Evolutionary conservation across 2,113 vertebrate genomes (phyloP).

Genomic region (Paraplagusia blochii): DNA sequence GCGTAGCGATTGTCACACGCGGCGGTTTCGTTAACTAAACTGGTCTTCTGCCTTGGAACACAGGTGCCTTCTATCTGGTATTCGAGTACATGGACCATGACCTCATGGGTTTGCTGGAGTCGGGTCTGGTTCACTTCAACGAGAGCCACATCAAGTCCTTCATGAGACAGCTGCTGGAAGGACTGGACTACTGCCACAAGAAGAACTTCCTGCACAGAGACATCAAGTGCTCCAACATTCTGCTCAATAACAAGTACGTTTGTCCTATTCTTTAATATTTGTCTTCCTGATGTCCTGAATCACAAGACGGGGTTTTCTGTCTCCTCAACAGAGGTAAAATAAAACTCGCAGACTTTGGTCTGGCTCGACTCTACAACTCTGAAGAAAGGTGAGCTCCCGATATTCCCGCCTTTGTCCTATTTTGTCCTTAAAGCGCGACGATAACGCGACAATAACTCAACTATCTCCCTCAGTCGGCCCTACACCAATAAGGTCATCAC

Average conservation of each 20-base stretch:
- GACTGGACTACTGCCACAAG: constrained; percentile 97
- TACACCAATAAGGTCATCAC: constrained; percentile 99
- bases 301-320: too few relatives aligned
- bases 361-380: constrained; percentile 95
- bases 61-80: constrained; percentile 96
- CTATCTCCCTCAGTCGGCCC: constrained; percentile 81
- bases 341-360: constrained; percentile 95
- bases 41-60: not conserved
- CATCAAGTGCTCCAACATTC: constrained; percentile 98
- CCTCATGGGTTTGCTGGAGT: constrained; percentile 97
- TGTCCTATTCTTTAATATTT: not conserved
- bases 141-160: constrained; percentile 98
- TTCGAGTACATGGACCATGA: constrained; percentile 99
- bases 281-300: too few relatives aligned
- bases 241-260: constrained; percentile 92
- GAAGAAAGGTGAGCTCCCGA: constrained; percentile 86
- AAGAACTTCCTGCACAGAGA: constrained; percentile 98
- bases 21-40: not conserved
- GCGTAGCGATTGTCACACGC: too few relatives aligned
- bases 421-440: not conserved
- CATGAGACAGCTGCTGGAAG: constrained; percentile 97
- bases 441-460: not conserved
- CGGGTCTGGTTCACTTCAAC: constrained; percentile 96
- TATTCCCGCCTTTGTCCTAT: not conserved
- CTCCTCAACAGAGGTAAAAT: constrained; percentile 87